phyloP scores from a whole-genome alignment of 2,797 vertebrate genomes.

The Sebastes cheni region DNA sequence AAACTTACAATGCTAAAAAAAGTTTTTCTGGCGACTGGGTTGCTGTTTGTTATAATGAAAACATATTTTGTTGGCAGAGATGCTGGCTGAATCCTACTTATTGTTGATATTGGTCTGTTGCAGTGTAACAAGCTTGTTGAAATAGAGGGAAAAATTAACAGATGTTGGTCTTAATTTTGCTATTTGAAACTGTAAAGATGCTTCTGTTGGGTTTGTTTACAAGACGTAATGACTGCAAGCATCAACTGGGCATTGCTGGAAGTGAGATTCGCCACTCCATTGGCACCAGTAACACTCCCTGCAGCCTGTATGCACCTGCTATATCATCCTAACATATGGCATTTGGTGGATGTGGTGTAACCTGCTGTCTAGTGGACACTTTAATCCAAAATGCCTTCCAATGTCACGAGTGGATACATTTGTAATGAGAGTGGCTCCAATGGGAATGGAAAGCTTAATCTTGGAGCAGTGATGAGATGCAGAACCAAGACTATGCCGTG shows the following conservation, averaged over 20 bases:
- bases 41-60: background rate
- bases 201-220: background rate
- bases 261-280: background rate
- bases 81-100: background rate
- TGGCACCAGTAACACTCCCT: background rate
- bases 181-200: background rate
- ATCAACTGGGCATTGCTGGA: background rate
- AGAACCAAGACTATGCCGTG: background rate
- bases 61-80: background rate
- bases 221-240: background rate
- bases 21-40: rapidly evolving
- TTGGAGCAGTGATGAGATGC: background rate
- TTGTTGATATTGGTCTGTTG: background rate
- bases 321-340: conserved; percentile 36
- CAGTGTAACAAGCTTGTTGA: background rate
- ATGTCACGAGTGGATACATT: background rate
- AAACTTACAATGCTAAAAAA: too few species aligned
- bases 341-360: background rate
- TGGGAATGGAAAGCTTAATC: background rate
- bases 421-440: background rate
- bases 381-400: conserved; percentile 4
- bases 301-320: conserved; percentile 28
- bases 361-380: conserved; percentile 9
- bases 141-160: background rate
- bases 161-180: background rate